These are phyloP conservation scores for Procavia capensis DNA, from an alignment of 2,113 vertebrate genomes.

Conservation along the genomic window DNA sequence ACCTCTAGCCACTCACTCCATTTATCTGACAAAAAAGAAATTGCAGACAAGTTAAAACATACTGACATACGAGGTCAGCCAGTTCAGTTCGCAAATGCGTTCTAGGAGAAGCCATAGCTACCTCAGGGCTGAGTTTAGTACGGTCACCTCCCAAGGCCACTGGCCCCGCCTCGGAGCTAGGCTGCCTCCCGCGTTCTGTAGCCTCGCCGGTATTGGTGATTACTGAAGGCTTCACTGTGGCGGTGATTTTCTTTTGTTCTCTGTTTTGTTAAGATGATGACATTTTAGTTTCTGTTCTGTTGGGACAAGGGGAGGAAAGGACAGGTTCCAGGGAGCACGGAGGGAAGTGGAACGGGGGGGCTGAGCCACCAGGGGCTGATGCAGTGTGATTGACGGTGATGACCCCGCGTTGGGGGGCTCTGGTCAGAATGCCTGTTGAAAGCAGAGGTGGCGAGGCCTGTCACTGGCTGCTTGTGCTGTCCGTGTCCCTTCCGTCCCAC, in stretches of 20 bases:
- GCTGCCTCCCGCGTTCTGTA: background rate
- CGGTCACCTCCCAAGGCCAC: too few species aligned
- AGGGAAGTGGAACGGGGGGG: background rate
- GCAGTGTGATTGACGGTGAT: background rate
- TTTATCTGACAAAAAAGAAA: background rate
- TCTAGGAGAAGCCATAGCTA: too few species aligned
- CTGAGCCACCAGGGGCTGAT: rapidly evolving
- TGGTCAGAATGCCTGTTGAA: too few species aligned
- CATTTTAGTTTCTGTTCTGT: conserved; percentile 24
- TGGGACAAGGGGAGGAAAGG: background rate
- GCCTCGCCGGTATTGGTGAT: conserved; percentile 58
- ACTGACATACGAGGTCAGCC: background rate
- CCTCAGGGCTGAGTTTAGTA: too few species aligned
- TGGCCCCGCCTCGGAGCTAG: background rate
- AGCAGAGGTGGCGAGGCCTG: rapidly evolving
- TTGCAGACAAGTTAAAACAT: background rate
- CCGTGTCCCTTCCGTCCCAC: rapidly evolving
- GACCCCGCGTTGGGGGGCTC: too few species aligned
- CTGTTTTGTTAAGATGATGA: conserved; percentile 34
- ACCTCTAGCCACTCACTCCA: background rate
- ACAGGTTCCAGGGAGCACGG: background rate
- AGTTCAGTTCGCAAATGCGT: too few species aligned
- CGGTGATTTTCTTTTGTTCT: background rate
- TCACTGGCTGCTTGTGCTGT: background rate
- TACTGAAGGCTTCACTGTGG: conserved; percentile 32